Evolutionary conservation across 2,797 vertebrate genomes (phyloP).

Genomic region (Falco peregrinus): DNA sequence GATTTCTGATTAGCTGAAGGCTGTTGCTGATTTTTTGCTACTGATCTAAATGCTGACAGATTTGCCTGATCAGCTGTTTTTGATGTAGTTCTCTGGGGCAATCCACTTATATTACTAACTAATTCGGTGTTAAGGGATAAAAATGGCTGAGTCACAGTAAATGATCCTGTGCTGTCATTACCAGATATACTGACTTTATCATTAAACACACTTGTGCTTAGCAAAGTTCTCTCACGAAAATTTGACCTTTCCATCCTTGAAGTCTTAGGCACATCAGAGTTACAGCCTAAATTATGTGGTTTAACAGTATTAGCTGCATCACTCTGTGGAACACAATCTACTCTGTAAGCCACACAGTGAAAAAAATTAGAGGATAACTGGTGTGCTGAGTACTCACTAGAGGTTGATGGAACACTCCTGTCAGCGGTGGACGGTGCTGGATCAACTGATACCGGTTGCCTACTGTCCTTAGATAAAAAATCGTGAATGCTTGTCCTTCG

Average conservation of each 20-base stretch:
- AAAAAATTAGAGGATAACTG: slow-evolving; percentile 78
- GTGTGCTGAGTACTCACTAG: slow-evolving; percentile 93
- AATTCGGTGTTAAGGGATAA: slow-evolving; percentile 93
- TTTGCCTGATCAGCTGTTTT: slow-evolving; percentile 65
- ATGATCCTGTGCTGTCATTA: slow-evolving; percentile 52
- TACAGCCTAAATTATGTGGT: background rate
- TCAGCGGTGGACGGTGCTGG: slow-evolving; percentile 76
- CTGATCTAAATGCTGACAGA: slow-evolving; percentile 46
- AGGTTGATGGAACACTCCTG: slow-evolving; percentile 77
- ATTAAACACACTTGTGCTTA: slow-evolving; percentile 71
- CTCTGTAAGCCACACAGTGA: slow-evolving; percentile 80
- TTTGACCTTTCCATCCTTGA: slow-evolving; percentile 48
- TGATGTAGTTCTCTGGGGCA: slow-evolving; percentile 61
- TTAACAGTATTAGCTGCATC: background rate
- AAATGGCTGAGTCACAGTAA: slow-evolving; percentile 81
- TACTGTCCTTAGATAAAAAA: slow-evolving; percentile 93
- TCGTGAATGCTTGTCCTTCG: slow-evolving; percentile 98
- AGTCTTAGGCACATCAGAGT: slow-evolving; percentile 37
- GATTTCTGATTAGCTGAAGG: slow-evolving; percentile 46
- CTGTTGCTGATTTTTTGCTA: slow-evolving; percentile 57
- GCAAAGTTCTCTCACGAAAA: slow-evolving; percentile 49
- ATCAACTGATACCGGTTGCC: slow-evolving; percentile 89
- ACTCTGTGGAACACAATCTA: slow-evolving; percentile 48
- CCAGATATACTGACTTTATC: slow-evolving; percentile 69
- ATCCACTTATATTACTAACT: slow-evolving; percentile 93